Evolutionary conservation across 2,888 invertebrate species (phyloP).

Genomic region (Cephonodes hylas): DNA sequence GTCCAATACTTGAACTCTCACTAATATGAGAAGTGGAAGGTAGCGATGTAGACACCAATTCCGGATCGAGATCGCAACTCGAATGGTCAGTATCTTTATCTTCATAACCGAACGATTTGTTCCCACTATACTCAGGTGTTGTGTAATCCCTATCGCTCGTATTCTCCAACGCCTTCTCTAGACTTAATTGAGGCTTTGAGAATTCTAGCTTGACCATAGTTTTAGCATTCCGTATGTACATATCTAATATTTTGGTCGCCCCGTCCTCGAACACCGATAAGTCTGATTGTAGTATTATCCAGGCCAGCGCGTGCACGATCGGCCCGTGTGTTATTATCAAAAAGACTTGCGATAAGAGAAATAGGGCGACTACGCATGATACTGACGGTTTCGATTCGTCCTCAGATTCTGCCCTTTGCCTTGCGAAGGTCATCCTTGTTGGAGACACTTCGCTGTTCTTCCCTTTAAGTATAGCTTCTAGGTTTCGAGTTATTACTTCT

Average conservation of each 20-base stretch:
- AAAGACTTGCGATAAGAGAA: constrained; percentile 96
- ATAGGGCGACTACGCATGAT: constrained; percentile 94
- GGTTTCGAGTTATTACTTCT: constrained; percentile 83
- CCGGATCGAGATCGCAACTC: constrained; percentile 76
- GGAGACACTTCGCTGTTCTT: constrained; percentile 78
- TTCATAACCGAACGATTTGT: constrained; percentile 64
- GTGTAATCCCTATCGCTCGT: constrained; percentile 71
- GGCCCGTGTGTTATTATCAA: constrained; percentile 95
- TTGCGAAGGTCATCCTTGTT: constrained; percentile 55
- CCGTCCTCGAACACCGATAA: constrained; percentile 85
- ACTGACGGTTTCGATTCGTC: constrained; percentile 86
- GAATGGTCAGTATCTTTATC: constrained; percentile 66
- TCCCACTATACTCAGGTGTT: constrained; percentile 65
- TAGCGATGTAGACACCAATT: constrained; percentile 71
- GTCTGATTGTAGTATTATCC: constrained; percentile 94
- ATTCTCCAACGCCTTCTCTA: constrained; percentile 87
- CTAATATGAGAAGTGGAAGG: constrained; percentile 79
- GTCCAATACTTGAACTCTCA: constrained; percentile 70
- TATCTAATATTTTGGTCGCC: constrained; percentile 84
- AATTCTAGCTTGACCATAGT: constrained; percentile 82
- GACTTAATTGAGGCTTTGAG: constrained; percentile 86
- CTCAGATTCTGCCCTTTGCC: constrained; percentile 70
- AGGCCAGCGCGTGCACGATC: constrained; percentile 93
- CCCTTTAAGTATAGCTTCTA: constrained; percentile 83
- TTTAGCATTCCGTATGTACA: constrained; percentile 81